Base-by-base conservation (phyloP, 2,888 invertebrate genomes). In the Dicranocentrus wangi region DNA sequence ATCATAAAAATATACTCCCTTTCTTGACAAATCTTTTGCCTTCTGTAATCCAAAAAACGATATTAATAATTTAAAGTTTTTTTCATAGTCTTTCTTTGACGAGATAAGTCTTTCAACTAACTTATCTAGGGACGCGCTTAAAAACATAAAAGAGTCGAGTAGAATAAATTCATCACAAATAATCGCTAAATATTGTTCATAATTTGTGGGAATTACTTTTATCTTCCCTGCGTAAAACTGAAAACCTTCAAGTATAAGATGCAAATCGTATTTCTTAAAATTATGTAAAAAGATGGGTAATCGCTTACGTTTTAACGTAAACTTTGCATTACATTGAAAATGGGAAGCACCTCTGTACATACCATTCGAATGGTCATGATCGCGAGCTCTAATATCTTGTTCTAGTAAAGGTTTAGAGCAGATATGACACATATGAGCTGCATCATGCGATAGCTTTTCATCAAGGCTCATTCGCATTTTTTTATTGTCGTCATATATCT, bases 1-100 rank as follows among this genome's bases (percentile, higher is more conserved):
- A 51, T 81, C 75, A 55, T 81, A 81, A 58, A 69, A 75, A 47
- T 75, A 81, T 2, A 81, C 70, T 0, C 76, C 76, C 47, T 81
- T 81, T 43, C 75, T n/a, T n/a, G 27, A 27, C 15, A 81, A 27
- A 42, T 51, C 23, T 27, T 27, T 70, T n/a, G 78, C 78, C n/a
- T 78, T 61, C 0, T 17, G 2, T n/a, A 27, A 2, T 3, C 71
- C 71, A 71, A 71, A 78, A 39, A n/a, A 78, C 13, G 70, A 27
- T 5, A 55, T 58, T 15, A 78, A n/a, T 23, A 71, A n/a, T n/a
- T 53, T 39, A 51, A 78, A 78, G 3, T 3, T 27, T 19, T 39
- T 23, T 1, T 21, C 8, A 23, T 75, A 69, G 13, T 47, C 15
- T 7, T 55, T n/a, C 0, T 23, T 23, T 10, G 15, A 15, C 1